Conservation (phyloP, 1,140 invertebrate genomes). For the Drosophila bipectinata region DNA sequence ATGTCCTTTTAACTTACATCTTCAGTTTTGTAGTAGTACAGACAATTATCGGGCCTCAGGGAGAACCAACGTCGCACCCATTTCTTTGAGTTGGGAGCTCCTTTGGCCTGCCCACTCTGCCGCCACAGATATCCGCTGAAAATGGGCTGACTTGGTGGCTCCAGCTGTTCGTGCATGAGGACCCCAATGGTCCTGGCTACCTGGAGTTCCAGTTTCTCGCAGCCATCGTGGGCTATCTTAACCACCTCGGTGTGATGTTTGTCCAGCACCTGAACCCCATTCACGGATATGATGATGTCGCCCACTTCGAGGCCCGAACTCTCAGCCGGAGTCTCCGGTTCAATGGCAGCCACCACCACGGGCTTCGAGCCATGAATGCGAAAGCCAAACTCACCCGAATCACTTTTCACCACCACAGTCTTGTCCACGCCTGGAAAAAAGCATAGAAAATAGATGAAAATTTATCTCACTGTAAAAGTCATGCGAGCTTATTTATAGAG, state of each 20-base stretch:
- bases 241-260: conserved; percentile 98
- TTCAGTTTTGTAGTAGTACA: conserved; percentile 98
- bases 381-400: conserved; percentile 97
- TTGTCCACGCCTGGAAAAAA: conserved; percentile 91
- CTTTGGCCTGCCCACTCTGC: conserved; percentile 86
- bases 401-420: conserved; percentile 91
- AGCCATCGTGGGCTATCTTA: conserved; percentile 94
- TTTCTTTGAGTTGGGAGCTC: conserved; percentile 86
- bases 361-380: conserved; percentile 97
- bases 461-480: conserved; percentile 6
- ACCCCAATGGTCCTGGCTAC: conserved; percentile 94
- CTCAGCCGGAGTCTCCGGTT: conserved; percentile 95
- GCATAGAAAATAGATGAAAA: conserved; percentile 50
- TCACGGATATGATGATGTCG: conserved; percentile 96
- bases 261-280: conserved; percentile 95
- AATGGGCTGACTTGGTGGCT: conserved; percentile 87
- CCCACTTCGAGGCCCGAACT: conserved; percentile 95
- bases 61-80: conserved; percentile 97
- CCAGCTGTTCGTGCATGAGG: conserved; percentile 87
- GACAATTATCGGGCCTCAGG: conserved; percentile 94
- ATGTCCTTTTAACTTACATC: conserved; percentile 85
- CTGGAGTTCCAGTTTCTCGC: conserved; percentile 93
- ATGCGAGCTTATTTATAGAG: conserved; percentile 16
- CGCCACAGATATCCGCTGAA: conserved; percentile 93
- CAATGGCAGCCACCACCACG: conserved; percentile 97